Base-by-base conservation (phyloP, 1,140 invertebrate genomes). In the Danaus melanippus region DNA sequence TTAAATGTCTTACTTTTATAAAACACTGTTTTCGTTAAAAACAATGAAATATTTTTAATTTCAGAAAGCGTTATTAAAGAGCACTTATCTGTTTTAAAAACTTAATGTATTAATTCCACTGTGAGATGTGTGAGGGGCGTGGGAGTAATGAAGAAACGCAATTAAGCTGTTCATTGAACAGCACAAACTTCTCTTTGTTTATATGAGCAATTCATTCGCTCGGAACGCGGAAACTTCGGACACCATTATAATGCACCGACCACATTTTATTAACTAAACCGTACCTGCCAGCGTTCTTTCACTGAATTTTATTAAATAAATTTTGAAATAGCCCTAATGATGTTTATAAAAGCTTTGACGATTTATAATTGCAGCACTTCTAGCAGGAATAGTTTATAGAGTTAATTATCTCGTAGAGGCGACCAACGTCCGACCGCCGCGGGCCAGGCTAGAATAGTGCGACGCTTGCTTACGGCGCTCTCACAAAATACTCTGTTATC, bases 91-190 rank as follows among this genome's bases (percentile, higher is more conserved):
- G 40, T 12, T 44, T 43, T 47, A 57, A 56, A 47, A 53, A 44
- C 45, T 62, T 66, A 66, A 64, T 59, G 46, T 67, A 71, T 67
- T 68, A 63, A 72, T 64, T 69, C 55, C 56, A 73, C 64, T 74
- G 76, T 68, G 67, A 73, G 67, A 76, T 63, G 67, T 63, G 64
- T 53, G 15, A 55, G 47, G 61, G 54, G 56, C 63, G 69, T 60
- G 74, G 59, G 67, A 74, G 68, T 74, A 70, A 62, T 60, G 64
- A 83, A 84, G 76, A 81, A 75, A 76, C 60, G 69, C 71, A 79
- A 84, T 81, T 81, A 84, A 81, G 60, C 75, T 79, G 80, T 74
- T 76, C 80, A 84, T 67, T 84, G 80, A 79, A 72, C 70, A 80
- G 50, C 65, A 75, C 74, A 72, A 70, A 71, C 68, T 69, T 63